A percentile compares a stretch with the other conserved stretches of the same genome.
These are phyloP conservation scores for Caenorhabditis briggsae DNA, from an alignment of 1,140 invertebrate species.

Conservation along the genomic window DNA sequence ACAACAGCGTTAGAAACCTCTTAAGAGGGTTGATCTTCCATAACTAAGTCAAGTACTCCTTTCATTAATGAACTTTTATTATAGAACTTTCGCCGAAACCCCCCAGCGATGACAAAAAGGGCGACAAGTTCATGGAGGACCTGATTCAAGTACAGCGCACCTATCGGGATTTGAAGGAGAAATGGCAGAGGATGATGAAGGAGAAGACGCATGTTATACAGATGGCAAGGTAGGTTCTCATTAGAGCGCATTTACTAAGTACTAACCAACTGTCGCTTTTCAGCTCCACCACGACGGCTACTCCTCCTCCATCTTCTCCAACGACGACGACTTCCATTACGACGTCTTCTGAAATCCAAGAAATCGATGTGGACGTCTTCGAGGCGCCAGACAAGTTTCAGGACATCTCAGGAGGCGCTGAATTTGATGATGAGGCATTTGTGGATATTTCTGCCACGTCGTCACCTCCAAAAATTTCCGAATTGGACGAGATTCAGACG, in stretches of 20 bases:
- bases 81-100: conserved; percentile 23
- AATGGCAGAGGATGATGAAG: conserved; percentile 31
- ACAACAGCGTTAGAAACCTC: background rate
- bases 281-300: background rate
- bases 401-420: background rate
- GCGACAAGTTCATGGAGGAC: conserved; percentile 47
- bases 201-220: conserved; percentile 11
- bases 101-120: conserved; percentile 6
- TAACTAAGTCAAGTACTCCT: conserved; percentile 26
- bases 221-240: background rate
- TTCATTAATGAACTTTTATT: background rate
- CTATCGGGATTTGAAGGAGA: conserved; percentile 41
- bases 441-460: conserved; percentile 16
- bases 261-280: conserved; percentile 9
- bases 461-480: background rate
- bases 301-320: background rate
- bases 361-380: conserved; percentile 31
- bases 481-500: background rate
- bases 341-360: conserved; percentile 8
- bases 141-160: conserved; percentile 51
- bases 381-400: conserved; percentile 22
- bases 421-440: conserved; percentile 30
- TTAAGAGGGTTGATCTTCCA: conserved; percentile 24
- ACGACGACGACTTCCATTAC: background rate
- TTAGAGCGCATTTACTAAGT: background rate